phyloP scores from a whole-genome alignment of 1,140 invertebrate species.

The Penaeus indicus region DNA sequence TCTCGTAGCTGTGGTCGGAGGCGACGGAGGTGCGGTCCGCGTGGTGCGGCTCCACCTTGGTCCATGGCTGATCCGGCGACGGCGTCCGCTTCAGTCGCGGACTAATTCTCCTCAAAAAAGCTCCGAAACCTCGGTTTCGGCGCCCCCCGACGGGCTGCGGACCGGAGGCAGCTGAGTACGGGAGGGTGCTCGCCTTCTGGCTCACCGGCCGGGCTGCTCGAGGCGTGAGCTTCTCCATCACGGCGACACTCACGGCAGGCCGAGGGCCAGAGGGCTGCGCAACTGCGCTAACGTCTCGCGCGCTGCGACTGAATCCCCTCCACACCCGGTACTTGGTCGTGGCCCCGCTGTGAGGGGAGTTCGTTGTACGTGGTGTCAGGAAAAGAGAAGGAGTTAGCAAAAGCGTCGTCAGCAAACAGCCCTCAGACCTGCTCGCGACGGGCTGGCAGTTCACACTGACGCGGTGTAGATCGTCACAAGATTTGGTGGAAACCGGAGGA shows the following conservation, averaged over 20 bases:
- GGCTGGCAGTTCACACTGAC: slow-evolving; percentile 39
- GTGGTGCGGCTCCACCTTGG: slow-evolving; percentile 49
- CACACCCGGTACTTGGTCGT: slow-evolving; percentile 55
- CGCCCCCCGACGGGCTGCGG: slow-evolving; percentile 37
- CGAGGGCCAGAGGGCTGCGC: slow-evolving; percentile 17
- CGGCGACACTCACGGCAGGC: slow-evolving; percentile 46
- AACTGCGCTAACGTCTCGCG: slow-evolving; percentile 43
- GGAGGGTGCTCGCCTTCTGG: slow-evolving; percentile 56
- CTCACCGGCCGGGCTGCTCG: slow-evolving; percentile 36
- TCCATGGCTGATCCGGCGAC: slow-evolving; percentile 46
- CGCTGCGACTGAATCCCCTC: slow-evolving; percentile 56
- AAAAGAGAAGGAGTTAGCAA: slow-evolving; percentile 24
- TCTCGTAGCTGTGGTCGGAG: slow-evolving; percentile 58
- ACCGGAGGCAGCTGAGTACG: slow-evolving; percentile 50
- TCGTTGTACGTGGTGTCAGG: slow-evolving; percentile 31
- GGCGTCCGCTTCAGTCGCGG: slow-evolving; percentile 49
- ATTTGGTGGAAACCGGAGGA: slow-evolving; percentile 41
- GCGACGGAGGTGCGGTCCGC: slow-evolving; percentile 45
- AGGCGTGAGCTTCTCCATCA: slow-evolving; percentile 50
- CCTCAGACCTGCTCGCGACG: slow-evolving; percentile 50
- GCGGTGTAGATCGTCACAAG: slow-evolving; percentile 56
- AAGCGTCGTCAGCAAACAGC: slow-evolving; percentile 54
- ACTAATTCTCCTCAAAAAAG: slow-evolving; percentile 43
- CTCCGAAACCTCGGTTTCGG: slow-evolving; percentile 39
- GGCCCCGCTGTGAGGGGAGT: slow-evolving; percentile 20